These are phyloP conservation scores for Myiagra hebetior DNA, from an alignment of 2,113 vertebrate species.

Conservation along the genomic window DNA sequence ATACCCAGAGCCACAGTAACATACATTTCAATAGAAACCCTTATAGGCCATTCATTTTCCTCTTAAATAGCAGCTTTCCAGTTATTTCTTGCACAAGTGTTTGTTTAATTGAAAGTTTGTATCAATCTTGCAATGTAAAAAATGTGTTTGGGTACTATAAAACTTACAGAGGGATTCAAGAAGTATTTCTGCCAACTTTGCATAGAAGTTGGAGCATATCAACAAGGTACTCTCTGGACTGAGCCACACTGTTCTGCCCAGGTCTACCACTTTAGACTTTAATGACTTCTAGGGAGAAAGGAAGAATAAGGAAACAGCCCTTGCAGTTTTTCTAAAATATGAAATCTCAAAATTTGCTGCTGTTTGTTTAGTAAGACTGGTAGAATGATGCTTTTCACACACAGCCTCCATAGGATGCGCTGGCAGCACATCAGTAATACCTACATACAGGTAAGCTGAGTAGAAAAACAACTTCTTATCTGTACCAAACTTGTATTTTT, in stretches of 20 bases:
- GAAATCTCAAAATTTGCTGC: neutral
- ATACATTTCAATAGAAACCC: neutral
- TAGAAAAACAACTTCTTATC: neutral
- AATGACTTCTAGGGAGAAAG: neutral
- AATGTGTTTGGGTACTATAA: neutral
- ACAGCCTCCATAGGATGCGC: neutral
- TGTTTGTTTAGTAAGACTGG: neutral
- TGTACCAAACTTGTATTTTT: neutral
- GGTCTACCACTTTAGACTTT: neutral
- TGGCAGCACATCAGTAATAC: rapidly evolving
- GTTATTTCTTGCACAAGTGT: neutral
- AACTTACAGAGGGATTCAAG: neutral
- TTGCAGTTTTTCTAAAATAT: neutral
- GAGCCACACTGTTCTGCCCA: neutral
- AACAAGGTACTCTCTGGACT: neutral
- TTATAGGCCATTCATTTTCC: neutral
- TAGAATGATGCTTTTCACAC: neutral
- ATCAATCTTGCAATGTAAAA: neutral
- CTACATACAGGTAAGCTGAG: neutral
- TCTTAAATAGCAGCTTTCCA: neutral
- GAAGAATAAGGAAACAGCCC: neutral
- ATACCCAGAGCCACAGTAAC: neutral
- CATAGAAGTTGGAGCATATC: neutral
- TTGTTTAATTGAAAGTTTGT: neutral
- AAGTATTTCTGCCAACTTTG: neutral